Conservation (phyloP, 2,888 invertebrate genomes). For the Mythimna albipuncta region DNA sequence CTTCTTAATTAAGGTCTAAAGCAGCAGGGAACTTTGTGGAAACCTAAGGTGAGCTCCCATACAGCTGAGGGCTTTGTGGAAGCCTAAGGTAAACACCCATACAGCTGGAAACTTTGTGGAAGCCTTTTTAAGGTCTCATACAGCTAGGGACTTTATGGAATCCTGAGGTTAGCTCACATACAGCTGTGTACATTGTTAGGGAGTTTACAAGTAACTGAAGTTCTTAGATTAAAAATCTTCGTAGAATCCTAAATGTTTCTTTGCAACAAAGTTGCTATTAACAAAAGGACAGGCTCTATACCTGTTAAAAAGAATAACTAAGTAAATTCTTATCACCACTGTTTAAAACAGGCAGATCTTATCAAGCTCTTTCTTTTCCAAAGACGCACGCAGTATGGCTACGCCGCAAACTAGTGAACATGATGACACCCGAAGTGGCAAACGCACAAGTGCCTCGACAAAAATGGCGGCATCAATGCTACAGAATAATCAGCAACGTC, state of each 20-base stretch:
- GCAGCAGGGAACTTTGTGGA: not conserved
- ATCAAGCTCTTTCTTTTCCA: not conserved
- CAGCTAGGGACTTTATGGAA: not conserved
- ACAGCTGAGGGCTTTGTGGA: not conserved
- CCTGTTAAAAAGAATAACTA: not conserved
- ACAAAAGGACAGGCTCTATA: not conserved
- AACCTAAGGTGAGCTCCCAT: no score
- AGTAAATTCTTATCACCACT: no score
- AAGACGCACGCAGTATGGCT: conserved; percentile 85
- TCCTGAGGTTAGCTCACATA: not conserved
- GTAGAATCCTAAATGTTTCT: no score
- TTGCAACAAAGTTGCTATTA: not conserved
- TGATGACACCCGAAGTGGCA: conserved; percentile 79
- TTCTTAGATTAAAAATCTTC: no score
- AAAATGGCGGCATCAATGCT: conserved; percentile 80
- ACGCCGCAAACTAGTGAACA: conserved; percentile 81
- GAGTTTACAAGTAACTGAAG: no score
- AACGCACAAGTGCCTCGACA: conserved; percentile 79
- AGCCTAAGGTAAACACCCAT: not conserved
- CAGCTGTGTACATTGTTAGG: not conserved
- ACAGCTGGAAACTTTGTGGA: no score
- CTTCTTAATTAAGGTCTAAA: no score
- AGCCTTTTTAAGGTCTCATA: conserved; percentile 75
- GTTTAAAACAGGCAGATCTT: no score
- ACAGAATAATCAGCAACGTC: conserved; percentile 76